Base-by-base conservation (phyloP, 2,888 invertebrate genomes). In the Drosophila trichaetosa region DNA sequence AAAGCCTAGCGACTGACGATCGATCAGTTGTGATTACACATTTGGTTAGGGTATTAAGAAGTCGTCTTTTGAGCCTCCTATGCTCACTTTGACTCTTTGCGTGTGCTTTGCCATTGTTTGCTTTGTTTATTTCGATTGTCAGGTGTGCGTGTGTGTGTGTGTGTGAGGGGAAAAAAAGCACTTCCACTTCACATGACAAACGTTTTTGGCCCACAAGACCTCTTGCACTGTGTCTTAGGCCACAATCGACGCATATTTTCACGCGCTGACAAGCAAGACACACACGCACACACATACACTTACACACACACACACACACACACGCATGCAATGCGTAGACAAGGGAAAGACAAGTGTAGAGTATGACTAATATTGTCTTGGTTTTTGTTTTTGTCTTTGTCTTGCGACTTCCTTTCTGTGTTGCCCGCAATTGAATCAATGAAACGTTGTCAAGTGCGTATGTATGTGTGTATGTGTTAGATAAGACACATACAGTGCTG, bases 321-420 rank as follows among this genome's bases (percentile, higher is more conserved):
- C 18, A 34, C 29, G 4, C 48, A 56, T 34, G 42, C 42, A 42
- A 27, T n/a, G n/a, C 51, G 46, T 78, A 61, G 62, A 64, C 57
- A 63, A 42, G 34, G 40, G 67, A 60, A 48, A 48, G 60, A 77
- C 79, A 79, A 79, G 66, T 81, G 78, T 46, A 61, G 38, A 53
- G 63, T 58, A 68, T 79, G 79, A 79, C 73, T 82, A 81, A 79
- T 73, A 58, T 53, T 53, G 59, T 56, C 70, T 71, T 51, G 16
- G 42, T 6, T 42, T 42, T 21, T 16, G 33, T 24, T 16, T 42
- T 42, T 21, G 42, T 56, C 67, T 68, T 53, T n/a, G 42, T 21
- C 27, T 65, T 61, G 24, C 13, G 60, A 78, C 79, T 78, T 73
- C 69, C 82, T 82, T 69, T 63, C 56, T 57, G 58, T 67, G 60